Conservation (phyloP, 1,140 invertebrate species). For the Bombyx mori region DNA sequence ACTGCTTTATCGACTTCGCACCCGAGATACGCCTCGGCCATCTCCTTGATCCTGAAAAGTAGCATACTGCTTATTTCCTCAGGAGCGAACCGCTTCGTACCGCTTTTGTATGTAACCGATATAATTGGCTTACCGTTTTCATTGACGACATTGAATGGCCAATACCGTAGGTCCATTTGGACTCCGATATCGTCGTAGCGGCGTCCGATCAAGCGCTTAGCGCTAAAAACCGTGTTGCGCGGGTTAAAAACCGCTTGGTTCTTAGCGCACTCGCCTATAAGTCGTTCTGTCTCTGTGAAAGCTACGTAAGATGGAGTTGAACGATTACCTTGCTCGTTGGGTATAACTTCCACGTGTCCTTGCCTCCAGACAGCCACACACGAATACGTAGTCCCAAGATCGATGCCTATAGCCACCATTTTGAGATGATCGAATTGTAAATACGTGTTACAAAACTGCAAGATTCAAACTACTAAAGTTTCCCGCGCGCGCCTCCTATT, state of each 20-base stretch:
- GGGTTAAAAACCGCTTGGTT: constrained; percentile 55
- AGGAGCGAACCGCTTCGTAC: constrained; percentile 73
- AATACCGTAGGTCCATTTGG: constrained; percentile 76
- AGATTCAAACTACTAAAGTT: constrained; percentile 14
- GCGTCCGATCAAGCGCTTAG: constrained; percentile 44
- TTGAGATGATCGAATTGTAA: constrained; percentile 20
- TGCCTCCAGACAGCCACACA: constrained; percentile 81
- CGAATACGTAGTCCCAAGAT: constrained; percentile 80
- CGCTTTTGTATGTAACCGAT: constrained; percentile 70
- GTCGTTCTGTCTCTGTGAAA: constrained; percentile 76
- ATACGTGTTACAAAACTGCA: constrained; percentile 5
- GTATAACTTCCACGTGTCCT: constrained; percentile 88
- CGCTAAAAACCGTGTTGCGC: constrained; percentile 44
- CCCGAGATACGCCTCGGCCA: constrained; percentile 76
- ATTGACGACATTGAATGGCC: constrained; percentile 77
- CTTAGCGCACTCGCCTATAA: constrained; percentile 76
- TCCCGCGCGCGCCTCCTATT: constrained; percentile 21
- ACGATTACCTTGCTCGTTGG: constrained; percentile 88
- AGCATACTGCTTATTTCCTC: constrained; percentile 78
- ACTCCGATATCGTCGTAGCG: constrained; percentile 53
- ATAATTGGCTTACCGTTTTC: constrained; percentile 75
- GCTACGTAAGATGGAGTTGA: constrained; percentile 78
- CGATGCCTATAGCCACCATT: constrained; percentile 75
- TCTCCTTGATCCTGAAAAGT: constrained; percentile 73
- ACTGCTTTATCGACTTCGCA: constrained; percentile 71